These are phyloP conservation scores for Dicyrtomina minuta DNA, from an alignment of 2,888 invertebrate genomes.

Conservation along the genomic window DNA sequence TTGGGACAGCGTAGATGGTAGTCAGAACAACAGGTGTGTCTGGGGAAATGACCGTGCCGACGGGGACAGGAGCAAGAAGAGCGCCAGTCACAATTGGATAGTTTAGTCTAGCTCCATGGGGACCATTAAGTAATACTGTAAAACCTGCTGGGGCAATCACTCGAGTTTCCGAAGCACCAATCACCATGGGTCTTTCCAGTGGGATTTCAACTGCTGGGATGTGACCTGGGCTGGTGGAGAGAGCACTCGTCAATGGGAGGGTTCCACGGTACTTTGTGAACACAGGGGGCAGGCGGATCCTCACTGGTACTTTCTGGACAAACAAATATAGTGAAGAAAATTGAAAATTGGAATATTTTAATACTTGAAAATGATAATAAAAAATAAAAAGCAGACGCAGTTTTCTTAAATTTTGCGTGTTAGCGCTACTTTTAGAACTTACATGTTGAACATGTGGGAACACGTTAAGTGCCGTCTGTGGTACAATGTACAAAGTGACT, in stretches of 20 bases:
- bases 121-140: constrained; percentile 33
- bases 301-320: constrained; percentile 16
- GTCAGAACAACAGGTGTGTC: constrained; percentile 36
- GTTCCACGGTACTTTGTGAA: constrained; percentile 15
- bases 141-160: constrained; percentile 48
- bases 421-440: too few relatives aligned
- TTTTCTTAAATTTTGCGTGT: too few relatives aligned
- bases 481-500: constrained; percentile 48
- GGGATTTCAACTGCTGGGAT: constrained; percentile 52
- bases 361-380: too few relatives aligned
- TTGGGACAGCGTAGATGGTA: constrained; percentile 37
- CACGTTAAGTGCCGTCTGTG: constrained; percentile 42
- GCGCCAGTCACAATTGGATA: constrained; percentile 33
- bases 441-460: constrained; percentile 29
- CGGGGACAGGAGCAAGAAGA: constrained; percentile 36
- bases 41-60: constrained; percentile 29
- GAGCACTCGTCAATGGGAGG: constrained; percentile 28
- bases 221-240: constrained; percentile 43
- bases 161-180: constrained; percentile 34
- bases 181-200: constrained; percentile 42
- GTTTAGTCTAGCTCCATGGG: constrained; percentile 19
- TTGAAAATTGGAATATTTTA: too few relatives aligned
- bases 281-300: not conserved
- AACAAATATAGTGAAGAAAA: too few relatives aligned
- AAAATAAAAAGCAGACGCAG: too few relatives aligned